Percentiles rank a stretch among this genome's conserved stretches.
These are phyloP conservation scores for Magallana nippona DNA, from an alignment of 2,888 invertebrate species.

Conservation along the genomic window DNA sequence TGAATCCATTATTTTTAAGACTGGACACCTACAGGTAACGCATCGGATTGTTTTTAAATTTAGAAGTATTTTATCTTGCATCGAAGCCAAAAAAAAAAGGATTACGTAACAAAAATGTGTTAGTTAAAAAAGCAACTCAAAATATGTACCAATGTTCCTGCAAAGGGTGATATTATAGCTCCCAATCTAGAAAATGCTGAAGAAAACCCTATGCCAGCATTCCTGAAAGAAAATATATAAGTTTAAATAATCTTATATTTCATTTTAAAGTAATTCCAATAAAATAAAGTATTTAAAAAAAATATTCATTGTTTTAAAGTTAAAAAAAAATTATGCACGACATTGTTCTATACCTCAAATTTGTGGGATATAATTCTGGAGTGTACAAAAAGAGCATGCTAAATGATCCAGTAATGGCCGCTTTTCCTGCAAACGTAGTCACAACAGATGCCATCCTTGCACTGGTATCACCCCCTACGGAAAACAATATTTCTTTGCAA, in stretches of 20 bases:
- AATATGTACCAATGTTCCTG: slow-evolving; percentile 38
- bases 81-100: too few relatives aligned
- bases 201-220: slow-evolving; percentile 46
- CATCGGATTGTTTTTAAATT: too few relatives aligned
- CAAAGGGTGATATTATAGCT: slow-evolving; percentile 45
- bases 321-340: too few relatives aligned
- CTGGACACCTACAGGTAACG: too few relatives aligned
- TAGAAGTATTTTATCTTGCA: too few relatives aligned
- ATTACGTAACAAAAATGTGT: too few relatives aligned
- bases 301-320: too few relatives aligned
- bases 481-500: too few relatives aligned
- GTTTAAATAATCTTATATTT: background rate
- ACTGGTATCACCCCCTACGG: background rate
- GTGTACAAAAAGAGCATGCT: slow-evolving; percentile 33
- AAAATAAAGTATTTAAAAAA: too few relatives aligned
- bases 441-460: background rate
- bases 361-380: slow-evolving; percentile 40
- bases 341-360: slow-evolving; percentile 6
- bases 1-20: too few relatives aligned
- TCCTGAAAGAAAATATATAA: slow-evolving; percentile 23
- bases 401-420: slow-evolving; percentile 36
- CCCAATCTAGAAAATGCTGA: slow-evolving; percentile 44
- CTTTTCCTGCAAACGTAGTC: slow-evolving; percentile 14
- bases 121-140: background rate
- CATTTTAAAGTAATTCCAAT: background rate